Base-by-base conservation (phyloP, 2,113 vertebrate genomes). In the Nerophis lumbriciformis region DNA sequence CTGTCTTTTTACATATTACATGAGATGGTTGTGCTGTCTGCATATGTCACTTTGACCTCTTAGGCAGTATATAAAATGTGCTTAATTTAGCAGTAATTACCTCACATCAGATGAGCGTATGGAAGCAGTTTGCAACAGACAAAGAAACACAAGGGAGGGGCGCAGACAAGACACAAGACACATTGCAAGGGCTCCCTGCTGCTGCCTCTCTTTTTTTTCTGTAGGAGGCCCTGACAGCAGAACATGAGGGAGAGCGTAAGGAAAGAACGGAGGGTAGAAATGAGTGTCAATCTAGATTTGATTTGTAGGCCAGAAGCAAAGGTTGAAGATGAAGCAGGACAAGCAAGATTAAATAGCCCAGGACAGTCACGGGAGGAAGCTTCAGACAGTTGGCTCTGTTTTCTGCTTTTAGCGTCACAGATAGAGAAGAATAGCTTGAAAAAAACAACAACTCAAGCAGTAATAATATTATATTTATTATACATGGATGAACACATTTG, bases 221-320 rank as follows among this genome's bases (percentile, higher is more conserved):
- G 48, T 36, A 66, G 66, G 70, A 57, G 70, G 63, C 1, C 12
- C 9, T 42, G 53, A 64, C 71, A 62, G 61, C 10, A 53, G 59
- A 65, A 68, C 61, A 59, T 16, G 53, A 47, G 38, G 53, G 63
- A 70, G 56, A 55, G 59, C 61, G 73, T 42, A 60, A 58, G 60
- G 49, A 55, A 63, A 50, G 64, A 53, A 51, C 44, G 7, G 21
- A 50, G 39, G 69, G 51, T 45, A 47, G 72, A 72, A 59, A 66
- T 1, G 16, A 53, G 66, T 80, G 67, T 74, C 68, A 72, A 64
- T 66, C 59, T 53, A 71, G 70, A 63, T 64, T 60, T 79, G 77
- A 83, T 85, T 82, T 77, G 79, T 72, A 39, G 76, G 66, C 52
- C 70, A 76, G 69, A 68, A 68, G 69, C 69, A 80, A 69, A 67